Conservation (phyloP, 2,888 invertebrate species). For the Agriopis marginaria region DNA sequence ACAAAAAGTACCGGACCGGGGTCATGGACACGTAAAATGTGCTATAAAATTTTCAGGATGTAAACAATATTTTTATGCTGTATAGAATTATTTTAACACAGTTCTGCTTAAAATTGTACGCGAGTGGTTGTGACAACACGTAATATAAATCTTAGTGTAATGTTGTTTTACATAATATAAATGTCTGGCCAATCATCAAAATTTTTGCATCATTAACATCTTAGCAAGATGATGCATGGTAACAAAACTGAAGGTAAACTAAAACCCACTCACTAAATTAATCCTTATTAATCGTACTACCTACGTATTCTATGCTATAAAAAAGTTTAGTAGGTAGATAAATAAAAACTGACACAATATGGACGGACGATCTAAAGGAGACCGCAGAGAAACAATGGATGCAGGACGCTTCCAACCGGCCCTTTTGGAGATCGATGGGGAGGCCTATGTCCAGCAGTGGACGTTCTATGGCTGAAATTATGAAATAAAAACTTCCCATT, state of each 20-base stretch:
- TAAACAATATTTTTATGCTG: neutral
- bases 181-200: neutral
- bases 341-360: too few species aligned
- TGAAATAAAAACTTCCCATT: too few species aligned
- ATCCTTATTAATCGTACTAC: neutral
- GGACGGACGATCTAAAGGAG: too few species aligned
- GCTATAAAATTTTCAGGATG: neutral
- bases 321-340: too few species aligned
- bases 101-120: neutral
- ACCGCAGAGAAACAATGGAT: too few species aligned
- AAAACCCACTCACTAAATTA: neutral
- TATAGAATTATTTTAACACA: neutral
- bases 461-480: too few species aligned
- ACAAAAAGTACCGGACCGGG: too few species aligned
- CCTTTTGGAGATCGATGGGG: too few species aligned
- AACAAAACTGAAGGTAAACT: constrained; percentile 4
- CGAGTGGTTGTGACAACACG: neutral
- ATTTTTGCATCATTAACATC: neutral
- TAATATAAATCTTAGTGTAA: neutral
- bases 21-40: neutral
- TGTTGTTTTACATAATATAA: neutral
- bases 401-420: too few species aligned
- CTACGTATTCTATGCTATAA: too few species aligned
- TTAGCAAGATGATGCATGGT: constrained; percentile 1
- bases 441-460: too few species aligned